phyloP scores from a whole-genome alignment of 2,113 vertebrate species.

The Camelus bactrianus region DNA sequence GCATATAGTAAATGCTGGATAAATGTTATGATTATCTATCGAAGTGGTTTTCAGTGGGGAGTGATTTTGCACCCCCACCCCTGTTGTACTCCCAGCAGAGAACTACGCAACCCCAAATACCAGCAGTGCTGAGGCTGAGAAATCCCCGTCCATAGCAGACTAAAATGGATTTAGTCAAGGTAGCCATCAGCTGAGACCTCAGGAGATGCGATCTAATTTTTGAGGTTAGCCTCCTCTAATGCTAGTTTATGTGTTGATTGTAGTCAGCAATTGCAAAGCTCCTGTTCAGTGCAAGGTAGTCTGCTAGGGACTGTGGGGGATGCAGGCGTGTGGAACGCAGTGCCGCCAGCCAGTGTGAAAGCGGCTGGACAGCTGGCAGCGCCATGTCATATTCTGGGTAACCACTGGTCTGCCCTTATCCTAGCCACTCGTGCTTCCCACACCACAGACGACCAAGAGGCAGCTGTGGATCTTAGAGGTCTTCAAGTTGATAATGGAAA shows the following conservation, averaged over 20 bases:
- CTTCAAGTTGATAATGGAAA: not conserved
- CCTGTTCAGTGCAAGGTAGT: rapidly evolving
- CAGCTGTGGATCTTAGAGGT: not conserved
- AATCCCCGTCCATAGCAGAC: not conserved
- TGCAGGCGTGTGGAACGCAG: rapidly evolving
- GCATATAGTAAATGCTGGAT: not conserved
- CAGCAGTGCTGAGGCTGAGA: not conserved
- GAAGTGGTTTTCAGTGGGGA: not conserved
- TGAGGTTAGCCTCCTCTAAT: not conserved
- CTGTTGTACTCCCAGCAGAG: too few relatives aligned
- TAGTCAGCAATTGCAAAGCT: not conserved
- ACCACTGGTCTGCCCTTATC: not conserved
- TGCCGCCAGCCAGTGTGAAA: not conserved
- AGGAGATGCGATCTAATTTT: not conserved
- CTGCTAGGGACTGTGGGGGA: not conserved
- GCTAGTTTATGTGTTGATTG: not conserved
- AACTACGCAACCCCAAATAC: too few relatives aligned
- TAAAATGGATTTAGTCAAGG: not conserved
- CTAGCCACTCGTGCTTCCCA: not conserved
- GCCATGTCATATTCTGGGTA: not conserved
- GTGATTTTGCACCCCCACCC: not conserved
- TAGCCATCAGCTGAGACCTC: not conserved
- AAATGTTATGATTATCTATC: too few relatives aligned
- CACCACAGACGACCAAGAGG: not conserved
- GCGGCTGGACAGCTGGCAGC: not conserved